Conservation (phyloP, 1,140 invertebrate species). For the Penaeus vannamei region DNA sequence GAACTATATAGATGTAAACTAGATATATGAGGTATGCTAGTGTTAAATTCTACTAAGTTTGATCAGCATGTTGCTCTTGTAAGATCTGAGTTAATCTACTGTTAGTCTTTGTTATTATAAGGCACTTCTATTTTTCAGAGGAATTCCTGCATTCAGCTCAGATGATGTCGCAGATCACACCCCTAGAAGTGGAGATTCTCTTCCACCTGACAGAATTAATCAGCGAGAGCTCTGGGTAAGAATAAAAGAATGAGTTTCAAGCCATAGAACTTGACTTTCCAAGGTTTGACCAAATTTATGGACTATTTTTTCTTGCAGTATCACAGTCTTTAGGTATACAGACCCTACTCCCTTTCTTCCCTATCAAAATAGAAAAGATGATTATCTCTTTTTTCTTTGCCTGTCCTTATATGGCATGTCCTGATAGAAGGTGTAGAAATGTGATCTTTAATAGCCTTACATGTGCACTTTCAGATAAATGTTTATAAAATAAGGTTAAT, state of each 20-base stretch:
- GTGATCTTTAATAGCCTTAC: constrained; percentile 1
- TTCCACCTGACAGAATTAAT: constrained; percentile 93
- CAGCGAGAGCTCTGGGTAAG: constrained; percentile 86
- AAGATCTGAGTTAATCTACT: no score
- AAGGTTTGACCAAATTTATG: no score
- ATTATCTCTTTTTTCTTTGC: constrained; percentile 47
- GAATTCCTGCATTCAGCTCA: constrained; percentile 98
- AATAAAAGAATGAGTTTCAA: constrained; percentile 41
- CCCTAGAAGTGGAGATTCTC: constrained; percentile 97
- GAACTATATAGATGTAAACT: no score
- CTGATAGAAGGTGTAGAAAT: neutral
- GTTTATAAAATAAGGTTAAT: neutral
- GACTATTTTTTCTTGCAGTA: no score
- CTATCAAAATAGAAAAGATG: no score
- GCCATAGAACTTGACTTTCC: neutral
- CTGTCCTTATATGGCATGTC: constrained; percentile 63
- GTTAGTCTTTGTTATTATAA: neutral
- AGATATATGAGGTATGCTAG: no score
- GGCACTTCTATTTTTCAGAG: constrained; percentile 77
- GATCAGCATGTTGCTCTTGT: no score
- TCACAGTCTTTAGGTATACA: no score
- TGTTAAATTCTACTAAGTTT: no score
- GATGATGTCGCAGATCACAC: constrained; percentile 98
- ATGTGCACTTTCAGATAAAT: constrained; percentile 14
- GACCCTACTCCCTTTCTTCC: no score